phyloP scores from a whole-genome alignment of 2,888 invertebrate species.

The Chrysotoxum bicinctum region DNA sequence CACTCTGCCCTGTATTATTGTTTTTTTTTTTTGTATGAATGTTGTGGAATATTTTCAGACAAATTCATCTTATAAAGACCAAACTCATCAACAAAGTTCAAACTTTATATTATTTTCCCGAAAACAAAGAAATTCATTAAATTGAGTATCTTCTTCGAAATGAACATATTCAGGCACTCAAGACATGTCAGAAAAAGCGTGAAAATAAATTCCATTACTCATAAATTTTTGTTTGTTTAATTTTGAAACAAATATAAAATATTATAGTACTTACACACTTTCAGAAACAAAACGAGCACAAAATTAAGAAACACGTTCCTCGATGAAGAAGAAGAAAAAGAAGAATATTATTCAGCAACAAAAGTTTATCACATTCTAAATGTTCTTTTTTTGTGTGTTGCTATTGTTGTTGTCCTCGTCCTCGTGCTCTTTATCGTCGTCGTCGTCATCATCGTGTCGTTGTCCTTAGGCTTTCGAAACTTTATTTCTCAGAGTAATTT shows the following conservation, averaged over 20 bases:
- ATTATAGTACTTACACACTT: neutral
- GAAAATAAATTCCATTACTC: constrained; percentile 6
- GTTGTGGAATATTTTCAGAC: neutral
- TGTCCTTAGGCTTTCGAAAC: constrained; percentile 16
- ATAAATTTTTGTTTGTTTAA: constrained; percentile 4
- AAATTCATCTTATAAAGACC: neutral
- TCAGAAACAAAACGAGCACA: neutral
- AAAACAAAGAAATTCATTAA: constrained; percentile 9
- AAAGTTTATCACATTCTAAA: constrained; percentile 16
- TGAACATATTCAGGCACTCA: constrained; percentile 5
- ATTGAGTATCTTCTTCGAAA: neutral
- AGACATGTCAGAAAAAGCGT: constrained; percentile 3
- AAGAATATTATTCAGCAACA: constrained; percentile 3
- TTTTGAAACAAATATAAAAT: constrained; percentile 8
- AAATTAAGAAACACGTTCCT: neutral
- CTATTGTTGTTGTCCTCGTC: neutral
- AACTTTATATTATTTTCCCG: neutral
- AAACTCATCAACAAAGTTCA: neutral
- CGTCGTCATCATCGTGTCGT: neutral
- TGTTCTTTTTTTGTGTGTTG: neutral
- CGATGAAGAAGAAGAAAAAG: neutral
- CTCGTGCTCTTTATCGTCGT: neutral
- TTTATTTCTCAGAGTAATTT: constrained; percentile 2
- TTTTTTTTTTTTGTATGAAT: neutral
- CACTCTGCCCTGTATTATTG: too few species aligned